These are phyloP conservation scores for Rhyacophila evoluta DNA, from an alignment of 2,888 invertebrate genomes.

Conservation along the genomic window DNA sequence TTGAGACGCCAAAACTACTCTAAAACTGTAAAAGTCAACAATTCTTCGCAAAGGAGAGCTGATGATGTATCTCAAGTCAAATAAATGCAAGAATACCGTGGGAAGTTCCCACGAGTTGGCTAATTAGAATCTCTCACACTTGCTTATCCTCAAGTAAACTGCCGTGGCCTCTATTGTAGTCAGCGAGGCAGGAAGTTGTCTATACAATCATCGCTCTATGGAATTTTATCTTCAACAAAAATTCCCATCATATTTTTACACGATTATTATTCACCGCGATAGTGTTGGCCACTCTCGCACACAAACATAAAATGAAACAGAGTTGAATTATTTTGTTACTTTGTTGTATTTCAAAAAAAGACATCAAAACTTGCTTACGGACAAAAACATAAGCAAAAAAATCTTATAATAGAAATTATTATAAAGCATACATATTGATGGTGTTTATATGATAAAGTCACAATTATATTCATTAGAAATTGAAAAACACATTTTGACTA, in stretches of 20 bases:
- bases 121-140: conserved; percentile 55
- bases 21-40: conserved; percentile 25
- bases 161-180: conserved; percentile 52
- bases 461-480: too few species aligned
- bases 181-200: conserved; percentile 54
- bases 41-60: neutral
- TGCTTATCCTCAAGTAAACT: conserved; percentile 45
- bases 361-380: conserved; percentile 44
- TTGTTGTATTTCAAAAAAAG: conserved; percentile 53
- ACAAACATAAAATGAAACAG: conserved; percentile 48
- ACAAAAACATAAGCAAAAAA: conserved; percentile 42
- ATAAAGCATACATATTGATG: conserved; percentile 40
- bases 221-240: conserved; percentile 52
- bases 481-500: too few species aligned
- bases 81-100: conserved; percentile 46
- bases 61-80: conserved; percentile 11
- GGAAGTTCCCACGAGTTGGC: conserved; percentile 53
- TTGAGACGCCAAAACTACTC: neutral
- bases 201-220: conserved; percentile 48
- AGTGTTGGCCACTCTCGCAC: conserved; percentile 30
- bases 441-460: neutral
- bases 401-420: conserved; percentile 36
- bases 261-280: conserved; percentile 33
- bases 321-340: conserved; percentile 43
- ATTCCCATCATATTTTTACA: conserved; percentile 53